These are phyloP conservation scores for Alethe diademata DNA, from an alignment of 2,113 vertebrate species.

Conservation along the genomic window DNA sequence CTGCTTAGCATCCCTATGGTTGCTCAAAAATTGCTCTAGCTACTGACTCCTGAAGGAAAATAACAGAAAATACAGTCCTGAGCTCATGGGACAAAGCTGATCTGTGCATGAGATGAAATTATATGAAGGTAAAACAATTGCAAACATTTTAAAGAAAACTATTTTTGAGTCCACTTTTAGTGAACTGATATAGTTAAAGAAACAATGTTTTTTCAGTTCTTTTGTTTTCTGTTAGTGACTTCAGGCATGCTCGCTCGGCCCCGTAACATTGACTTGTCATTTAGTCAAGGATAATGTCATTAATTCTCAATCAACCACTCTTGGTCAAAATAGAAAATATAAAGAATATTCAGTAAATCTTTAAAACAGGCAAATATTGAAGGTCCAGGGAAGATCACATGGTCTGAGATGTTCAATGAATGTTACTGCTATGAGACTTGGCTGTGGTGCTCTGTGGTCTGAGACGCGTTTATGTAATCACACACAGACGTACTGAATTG, in stretches of 20 bases:
- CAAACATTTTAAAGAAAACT: not conserved
- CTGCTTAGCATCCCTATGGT: not conserved
- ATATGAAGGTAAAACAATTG: not conserved
- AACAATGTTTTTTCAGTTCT: not conserved
- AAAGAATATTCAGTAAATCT: not conserved
- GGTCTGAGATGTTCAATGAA: not conserved
- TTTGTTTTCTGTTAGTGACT: not conserved
- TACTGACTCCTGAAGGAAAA: not conserved
- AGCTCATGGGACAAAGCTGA: not conserved
- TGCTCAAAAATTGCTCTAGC: not conserved
- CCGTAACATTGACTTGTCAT: not conserved
- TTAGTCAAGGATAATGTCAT: not conserved
- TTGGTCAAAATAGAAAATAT: not conserved
- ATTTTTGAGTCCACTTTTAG: not conserved
- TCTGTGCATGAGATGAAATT: not conserved
- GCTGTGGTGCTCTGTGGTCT: not conserved
- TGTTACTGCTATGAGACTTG: constrained; percentile 33
- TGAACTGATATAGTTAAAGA: not conserved
- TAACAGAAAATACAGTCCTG: not conserved
- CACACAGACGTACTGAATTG: constrained; percentile 21
- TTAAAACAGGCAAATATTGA: not conserved
- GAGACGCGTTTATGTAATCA: constrained; percentile 9
- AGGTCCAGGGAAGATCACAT: not conserved
- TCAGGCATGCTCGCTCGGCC: not conserved
- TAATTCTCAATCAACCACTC: not conserved